A percentile compares a stretch with the other conserved stretches of the same genome.
Conservation (phyloP, 2,888 invertebrate genomes). For the Hermaeophaga mercurialis region DNA sequence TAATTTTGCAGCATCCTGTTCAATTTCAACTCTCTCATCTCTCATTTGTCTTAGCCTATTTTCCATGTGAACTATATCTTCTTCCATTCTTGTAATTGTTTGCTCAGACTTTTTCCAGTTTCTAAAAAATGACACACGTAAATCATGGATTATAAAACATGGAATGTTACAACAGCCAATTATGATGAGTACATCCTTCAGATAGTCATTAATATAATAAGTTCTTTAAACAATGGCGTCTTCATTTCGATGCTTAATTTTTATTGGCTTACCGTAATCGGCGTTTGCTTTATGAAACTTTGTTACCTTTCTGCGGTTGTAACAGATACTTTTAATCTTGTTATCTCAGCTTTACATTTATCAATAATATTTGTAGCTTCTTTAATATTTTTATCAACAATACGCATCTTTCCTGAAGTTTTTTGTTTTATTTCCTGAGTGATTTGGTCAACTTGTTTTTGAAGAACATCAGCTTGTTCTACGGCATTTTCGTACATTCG, state of each 20-base stretch:
- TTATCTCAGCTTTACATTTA: slow-evolving; percentile 71
- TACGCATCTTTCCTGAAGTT: slow-evolving; percentile 71
- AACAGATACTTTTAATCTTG: slow-evolving; percentile 71
- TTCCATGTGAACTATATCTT: slow-evolving; percentile 72
- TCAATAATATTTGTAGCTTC: slow-evolving; percentile 72
- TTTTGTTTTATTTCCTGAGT: slow-evolving; percentile 71
- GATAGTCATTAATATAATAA: too few species aligned
- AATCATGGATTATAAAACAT: too few species aligned
- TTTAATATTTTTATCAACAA: slow-evolving; percentile 73
- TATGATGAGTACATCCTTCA: too few species aligned
- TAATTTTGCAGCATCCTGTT: slow-evolving; percentile 62
- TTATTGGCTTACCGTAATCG: too few species aligned
- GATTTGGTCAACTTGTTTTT: slow-evolving; percentile 68
- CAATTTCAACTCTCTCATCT: slow-evolving; percentile 64
- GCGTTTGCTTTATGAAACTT: too few species aligned
- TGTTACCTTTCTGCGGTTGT: slow-evolving; percentile 65
- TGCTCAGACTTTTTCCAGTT: slow-evolving; percentile 78
- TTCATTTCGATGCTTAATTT: too few species aligned
- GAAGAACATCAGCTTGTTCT: slow-evolving; percentile 63
- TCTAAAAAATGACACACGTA: slow-evolving; percentile 54
- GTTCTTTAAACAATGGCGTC: too few species aligned
- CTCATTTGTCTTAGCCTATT: slow-evolving; percentile 66
- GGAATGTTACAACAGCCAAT: too few species aligned
- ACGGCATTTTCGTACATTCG: slow-evolving; percentile 63
- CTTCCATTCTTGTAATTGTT: slow-evolving; percentile 74